Evolutionary conservation across 2,113 vertebrate genomes (phyloP), one percentile per base, ranked within the genome.

Genomic region (Serinus canaria): DNA sequence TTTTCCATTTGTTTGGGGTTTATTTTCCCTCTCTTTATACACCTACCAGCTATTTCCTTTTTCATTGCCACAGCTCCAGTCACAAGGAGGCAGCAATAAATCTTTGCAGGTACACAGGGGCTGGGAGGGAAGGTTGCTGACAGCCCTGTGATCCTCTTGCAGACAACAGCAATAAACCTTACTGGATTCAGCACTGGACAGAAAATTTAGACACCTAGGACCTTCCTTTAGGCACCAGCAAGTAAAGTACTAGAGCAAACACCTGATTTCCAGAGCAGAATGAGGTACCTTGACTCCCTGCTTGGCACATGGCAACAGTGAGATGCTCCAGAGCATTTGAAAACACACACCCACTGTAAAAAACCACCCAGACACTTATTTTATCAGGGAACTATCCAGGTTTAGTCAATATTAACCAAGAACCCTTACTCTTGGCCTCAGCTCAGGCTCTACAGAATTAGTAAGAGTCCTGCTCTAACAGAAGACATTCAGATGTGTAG

Each of bases 401-500:
- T 92, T 77, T n/a, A 58, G 20, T 50, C 19, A 15, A 5, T 2
- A 80, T 24, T 10, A 62, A 53, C 11, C 6, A 55, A 67, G 47
- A 87, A 50, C 2, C 8, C 13, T 60, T 9, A 73, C 4, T 69
- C 53, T 18, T 55, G 80, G 18, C 43, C 37, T 72, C 44, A 68
- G 39, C 35, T 73, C 15, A 20, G 15, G 31, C 7, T 28, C 17
- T 28, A 49, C 7, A 94, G n/a, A 83, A 39, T 31, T 31, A 55
- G 21, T 7, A 41, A 0, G 0, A 47, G 17, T 31, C 2, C 13
- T 53, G 8, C 15, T 92, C 41, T 35, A 30, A 58, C 6, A 76
- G 8, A 60, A 66, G 22, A 3, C 4, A 55, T 31, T 44, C 30
- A 74, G 46, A 75, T 3, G 6, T 15, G 9, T 4, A 58, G 18